Conservation (phyloP, 1,140 invertebrate species). For the Drosophila santomea region DNA sequence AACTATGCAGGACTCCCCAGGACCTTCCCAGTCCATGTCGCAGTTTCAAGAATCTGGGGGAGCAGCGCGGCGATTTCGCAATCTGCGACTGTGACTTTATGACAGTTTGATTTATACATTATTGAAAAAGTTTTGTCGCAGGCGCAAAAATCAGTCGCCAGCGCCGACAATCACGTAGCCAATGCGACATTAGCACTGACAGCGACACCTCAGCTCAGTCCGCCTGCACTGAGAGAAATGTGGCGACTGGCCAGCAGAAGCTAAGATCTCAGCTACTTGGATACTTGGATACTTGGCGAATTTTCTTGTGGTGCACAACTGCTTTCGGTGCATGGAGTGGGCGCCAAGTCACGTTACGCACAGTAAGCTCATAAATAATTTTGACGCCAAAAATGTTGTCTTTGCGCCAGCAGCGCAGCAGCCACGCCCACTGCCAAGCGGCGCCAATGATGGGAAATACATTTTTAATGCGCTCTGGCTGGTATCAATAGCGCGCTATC, state of each 20-base stretch:
- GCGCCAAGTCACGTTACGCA: slow-evolving; percentile 38
- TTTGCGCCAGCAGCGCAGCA: slow-evolving; percentile 2
- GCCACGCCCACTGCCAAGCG: not conserved
- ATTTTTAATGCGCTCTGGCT: slow-evolving; percentile 64
- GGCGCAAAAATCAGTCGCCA: slow-evolving; percentile 64
- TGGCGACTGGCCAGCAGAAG: too few species aligned
- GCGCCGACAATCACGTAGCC: slow-evolving; percentile 63
- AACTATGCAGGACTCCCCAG: not conserved
- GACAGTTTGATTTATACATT: slow-evolving; percentile 84
- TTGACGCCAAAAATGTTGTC: slow-evolving; percentile 51
- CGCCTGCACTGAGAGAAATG: not conserved
- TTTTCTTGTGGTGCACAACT: not conserved
- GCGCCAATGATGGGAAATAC: slow-evolving; percentile 63
- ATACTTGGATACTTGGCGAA: too few species aligned
- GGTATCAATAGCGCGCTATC: slow-evolving; percentile 34
- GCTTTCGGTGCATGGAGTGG: slow-evolving; percentile 8
- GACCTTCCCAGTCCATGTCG: too few species aligned
- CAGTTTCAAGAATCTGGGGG: not conserved
- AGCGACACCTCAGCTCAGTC: slow-evolving; percentile 18
- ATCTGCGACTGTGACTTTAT: slow-evolving; percentile 73
- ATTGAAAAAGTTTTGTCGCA: slow-evolving; percentile 80
- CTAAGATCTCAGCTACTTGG: too few species aligned
- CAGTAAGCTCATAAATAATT: slow-evolving; percentile 75
- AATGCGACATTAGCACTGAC: slow-evolving; percentile 15
- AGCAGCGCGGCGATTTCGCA: slow-evolving; percentile 35